Base-by-base conservation (phyloP, 1,140 invertebrate species). In the Lethrus apterus region DNA sequence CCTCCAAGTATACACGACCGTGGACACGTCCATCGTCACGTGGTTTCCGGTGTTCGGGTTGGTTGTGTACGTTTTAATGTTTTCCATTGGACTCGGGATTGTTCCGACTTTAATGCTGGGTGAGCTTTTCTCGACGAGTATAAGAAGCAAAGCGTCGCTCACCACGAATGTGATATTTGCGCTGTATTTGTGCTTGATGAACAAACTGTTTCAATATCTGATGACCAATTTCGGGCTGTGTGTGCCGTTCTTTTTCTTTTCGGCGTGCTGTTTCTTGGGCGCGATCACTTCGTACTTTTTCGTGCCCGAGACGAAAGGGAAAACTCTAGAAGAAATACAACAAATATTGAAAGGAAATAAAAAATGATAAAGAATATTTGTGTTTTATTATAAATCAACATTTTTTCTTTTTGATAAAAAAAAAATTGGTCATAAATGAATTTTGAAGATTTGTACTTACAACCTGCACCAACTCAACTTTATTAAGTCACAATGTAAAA, bases 1-100 rank as follows among this genome's bases (percentile, higher is more conserved):
- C 31, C 59, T 80, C 46, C 36, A 70, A 68, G 14, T 70, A 72
- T 48, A 69, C 67, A 63, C 40, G 15, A 19, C 10, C 5, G 24
- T 50, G 50, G 59, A 41, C 49, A 52, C 20, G 36, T 58, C 4
- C 56, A 68, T 15, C 32, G 60, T 20, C 49, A 60, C 45, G n/a
- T 59, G 59, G 58, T 44, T 62, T 30, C 60, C 62, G 1, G 36
- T 63, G 7, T 38, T 52, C 4, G 60, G 54, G 21, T 50, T 63
- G 48, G 41, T 64, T 10, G 10, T 45, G 0, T 65, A 50, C 33
- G 44, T 58, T 9, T n/a, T 63, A n/a, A 51, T 51, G 5, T 58
- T 50, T 46, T 53, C 60, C 5, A 48, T 63, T 17, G 62, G 63
- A 5, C 36, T 65, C n/a, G 58, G 54, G 10, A 29, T 55, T 17